Evolutionary conservation across 2,113 vertebrate species (phyloP), one percentile per base, ranked within the genome.

Genomic region (Pygoscelis adeliae): DNA sequence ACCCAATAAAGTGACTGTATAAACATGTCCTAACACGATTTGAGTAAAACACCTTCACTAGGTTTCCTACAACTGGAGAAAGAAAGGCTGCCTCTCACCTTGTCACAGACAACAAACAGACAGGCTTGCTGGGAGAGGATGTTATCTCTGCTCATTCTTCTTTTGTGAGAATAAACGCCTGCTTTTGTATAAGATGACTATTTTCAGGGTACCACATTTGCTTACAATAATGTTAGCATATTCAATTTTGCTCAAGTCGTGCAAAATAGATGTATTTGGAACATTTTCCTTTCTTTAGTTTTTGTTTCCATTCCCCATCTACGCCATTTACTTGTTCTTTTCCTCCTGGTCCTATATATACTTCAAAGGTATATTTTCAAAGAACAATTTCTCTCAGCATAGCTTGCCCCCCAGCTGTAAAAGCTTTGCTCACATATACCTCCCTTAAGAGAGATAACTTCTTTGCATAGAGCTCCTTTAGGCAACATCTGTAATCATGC

Each of bases 301-400:
- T 29, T 65, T 78, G 53, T 89, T 90, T 91, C 66, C 4, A 13
- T 83, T 87, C 46, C 42, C 42, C 6, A 27, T 73, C 53, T 90
- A 88, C 6, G 9, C 50, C 0, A 85, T 73, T 71, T 91, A 77
- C 50, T 83, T 85, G 38, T 32, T 95, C 49, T 95, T 89, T 91
- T 87, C 77, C 82, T 96, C 42, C 78, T 80, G 78, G 70, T 90
- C 94, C 66, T 93, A 85, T 87, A 95, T 73, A 87, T 50, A 95
- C 79, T 89, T 95, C 90, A 95, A 95, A 94, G 83, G 63, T 32
- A 32, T 56, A 59, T 80, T 96, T 97, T 91, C 89, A 96, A 96
- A 93, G 70, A 92, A 52, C 66, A 65, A 26, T 82, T 93, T 90
- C 78, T 83, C 53, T 83, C 79, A 90, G 66, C 50, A 53, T 47